Percentiles rank a stretch among this genome's conserved stretches.
phyloP scores from a whole-genome alignment of 2,888 invertebrate genomes.

The Drosophila monieri region DNA sequence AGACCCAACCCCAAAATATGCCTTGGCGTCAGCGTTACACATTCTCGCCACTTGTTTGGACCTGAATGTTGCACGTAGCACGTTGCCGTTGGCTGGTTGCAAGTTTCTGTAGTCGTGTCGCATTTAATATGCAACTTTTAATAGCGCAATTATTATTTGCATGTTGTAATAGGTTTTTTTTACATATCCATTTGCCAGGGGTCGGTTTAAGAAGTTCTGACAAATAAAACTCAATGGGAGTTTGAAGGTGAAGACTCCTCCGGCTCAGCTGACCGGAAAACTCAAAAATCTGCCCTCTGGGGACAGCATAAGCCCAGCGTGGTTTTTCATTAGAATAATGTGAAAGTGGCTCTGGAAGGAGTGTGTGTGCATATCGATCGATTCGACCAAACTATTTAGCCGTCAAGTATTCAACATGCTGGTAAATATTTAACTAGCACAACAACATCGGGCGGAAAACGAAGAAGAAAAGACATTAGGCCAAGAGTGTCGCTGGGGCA shows the following conservation, averaged over 20 bases:
- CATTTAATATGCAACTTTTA: constrained; percentile 77
- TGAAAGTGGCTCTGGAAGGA: neutral
- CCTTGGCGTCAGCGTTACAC: constrained; percentile 56
- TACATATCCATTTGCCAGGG: constrained; percentile 3
- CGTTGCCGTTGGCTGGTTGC: constrained; percentile 18
- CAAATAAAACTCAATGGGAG: constrained; percentile 6
- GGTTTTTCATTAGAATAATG: constrained; percentile 38
- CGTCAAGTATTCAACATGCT: constrained; percentile 29
- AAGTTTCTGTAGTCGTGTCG: constrained; percentile 55
- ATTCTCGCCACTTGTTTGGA: constrained; percentile 62
- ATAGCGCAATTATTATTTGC: constrained; percentile 79
- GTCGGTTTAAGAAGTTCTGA: constrained; percentile 14
- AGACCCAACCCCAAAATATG: constrained; percentile 33
- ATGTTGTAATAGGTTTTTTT: constrained; percentile 70
- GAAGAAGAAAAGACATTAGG: constrained; percentile 40
- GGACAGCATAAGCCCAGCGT: constrained; percentile 7
- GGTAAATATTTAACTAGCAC: constrained; percentile 43
- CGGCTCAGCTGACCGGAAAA: neutral
- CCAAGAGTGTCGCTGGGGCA: constrained; percentile 58
- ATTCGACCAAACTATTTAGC: constrained; percentile 21
- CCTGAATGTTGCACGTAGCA: constrained; percentile 22
- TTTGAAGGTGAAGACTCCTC: neutral
- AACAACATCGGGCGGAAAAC: constrained; percentile 25
- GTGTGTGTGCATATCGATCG: constrained; percentile 36
- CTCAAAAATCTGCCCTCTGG: constrained; percentile 21